Base-by-base conservation (phyloP, 2,797 vertebrate genomes). In the Takifugu ocellatus region DNA sequence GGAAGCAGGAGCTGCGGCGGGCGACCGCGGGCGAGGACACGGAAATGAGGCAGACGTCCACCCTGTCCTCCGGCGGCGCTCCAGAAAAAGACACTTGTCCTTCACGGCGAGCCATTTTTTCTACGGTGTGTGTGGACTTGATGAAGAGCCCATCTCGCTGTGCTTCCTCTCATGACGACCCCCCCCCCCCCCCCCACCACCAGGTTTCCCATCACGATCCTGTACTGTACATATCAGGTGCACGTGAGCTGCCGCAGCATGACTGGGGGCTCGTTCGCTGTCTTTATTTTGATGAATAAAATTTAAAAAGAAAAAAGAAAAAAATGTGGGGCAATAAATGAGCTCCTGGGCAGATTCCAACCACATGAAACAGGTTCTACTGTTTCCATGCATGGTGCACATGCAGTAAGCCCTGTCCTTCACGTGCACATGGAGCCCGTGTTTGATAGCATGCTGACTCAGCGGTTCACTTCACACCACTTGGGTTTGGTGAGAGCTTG, bases 211-310 rank as follows among this genome's bases (percentile, higher is more conserved):
- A 80, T 68, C 64, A 78, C 84, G 79, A 80, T 68, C 64, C 79
- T 85, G 72, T 77, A 89, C 91, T 84, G 80, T 84, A 84, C 77
- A 92, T 91, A 91, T 92, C 91, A 84, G 75, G 82, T 74, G 86
- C 90, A 87, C 88, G 75, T 82, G 87, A 88, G 88, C 82, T 81
- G 82, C 78, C 81, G 68, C 82, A 70, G 89, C 85, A 72, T 16
- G 43, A 79, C 72, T 79, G 78, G 56, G 68, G 67, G 74, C 69
- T 3, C 12, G 4, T 47, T 79, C 61, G 42, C 46, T 58, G 73
- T 63, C 46, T 68, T 75, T 59, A 59, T 26, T 71, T 51, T 80
- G 62, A 66, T 39, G 36, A 39, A 39, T 39, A 3, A 39, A 54
- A 59, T 21, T 21, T 1, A 66, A 55, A 54, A 54, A 54, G 67